Evolutionary conservation across 2,888 invertebrate genomes (phyloP), one percentile per base, ranked within the genome.

Genomic region (Meloe dianella): DNA sequence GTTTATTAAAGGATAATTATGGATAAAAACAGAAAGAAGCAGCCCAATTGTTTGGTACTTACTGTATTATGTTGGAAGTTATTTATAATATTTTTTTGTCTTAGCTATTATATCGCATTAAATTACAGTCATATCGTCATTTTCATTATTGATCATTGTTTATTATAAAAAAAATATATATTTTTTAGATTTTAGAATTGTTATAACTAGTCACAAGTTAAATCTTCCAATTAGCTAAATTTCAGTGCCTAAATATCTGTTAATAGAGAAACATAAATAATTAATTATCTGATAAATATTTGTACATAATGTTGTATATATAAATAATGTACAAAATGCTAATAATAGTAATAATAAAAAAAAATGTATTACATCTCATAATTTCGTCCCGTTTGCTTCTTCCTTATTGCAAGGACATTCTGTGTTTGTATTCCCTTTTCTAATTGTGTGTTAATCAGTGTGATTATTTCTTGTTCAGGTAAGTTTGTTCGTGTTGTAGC

Each of bases 181-280:
- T 63, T 61, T 63, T 62, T 57, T 69, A 69, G 66, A 51, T 66
- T 69, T 69, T 66, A 69, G 64, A 64, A 64, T 66, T 66, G 69
- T 69, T 70, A 67, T 70, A 58, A 61, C 70, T 70, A 70, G 70
- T 70, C 70, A 70, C 70, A 64, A 60, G 60, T 66, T 65, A 64
- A 65, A 70, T 70, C 70, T 70, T 70, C 70, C 70, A 63, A 61
- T 61, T 70, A 69, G 70, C 64, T 61, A 69, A 67, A 66, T 63
- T 70, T 68, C 70, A 70, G 70, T 70, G 70, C 70, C 70, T 70
- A 70, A 70, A 70, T 64, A 66, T 61, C 65, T 65, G 54, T 63
- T 66, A 41, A 12, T n/a, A 3, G 56, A 59, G 22, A 60, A 54
- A n/a, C n/a, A 12, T 9, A 47, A 20, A 17, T 9, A 54, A 54